Evolutionary conservation across 2,113 vertebrate genomes (phyloP).

Genomic region (Eretmochelys imbricata): DNA sequence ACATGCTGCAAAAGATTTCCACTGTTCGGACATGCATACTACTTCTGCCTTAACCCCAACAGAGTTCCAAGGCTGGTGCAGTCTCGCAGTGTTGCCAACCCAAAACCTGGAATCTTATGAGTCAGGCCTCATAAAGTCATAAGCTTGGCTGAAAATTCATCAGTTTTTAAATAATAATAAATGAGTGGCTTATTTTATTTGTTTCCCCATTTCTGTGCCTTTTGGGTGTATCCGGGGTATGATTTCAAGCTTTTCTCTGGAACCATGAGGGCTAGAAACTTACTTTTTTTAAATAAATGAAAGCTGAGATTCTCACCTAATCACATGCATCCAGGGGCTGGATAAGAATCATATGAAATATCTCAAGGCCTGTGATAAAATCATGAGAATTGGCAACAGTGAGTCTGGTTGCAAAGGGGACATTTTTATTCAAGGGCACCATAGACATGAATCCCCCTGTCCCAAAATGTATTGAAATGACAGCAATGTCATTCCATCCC

Average conservation of each 20-base stretch:
- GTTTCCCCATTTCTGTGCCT: too few relatives aligned
- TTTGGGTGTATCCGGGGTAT: too few relatives aligned
- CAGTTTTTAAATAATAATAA: too few relatives aligned
- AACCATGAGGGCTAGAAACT: too few relatives aligned
- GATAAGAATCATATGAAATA: conserved; percentile 12
- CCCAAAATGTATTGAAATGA: conserved; percentile 37
- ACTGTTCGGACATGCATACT: background rate
- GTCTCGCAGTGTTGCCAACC: too few relatives aligned
- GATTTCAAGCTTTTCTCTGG: too few relatives aligned
- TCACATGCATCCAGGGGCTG: conserved; percentile 56
- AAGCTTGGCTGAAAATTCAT: too few relatives aligned
- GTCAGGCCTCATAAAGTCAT: background rate
- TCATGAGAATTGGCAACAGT: conserved; percentile 56
- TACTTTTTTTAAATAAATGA: too few relatives aligned
- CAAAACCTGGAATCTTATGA: too few relatives aligned
- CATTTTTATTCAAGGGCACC: background rate
- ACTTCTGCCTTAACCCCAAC: background rate
- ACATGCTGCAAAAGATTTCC: background rate
- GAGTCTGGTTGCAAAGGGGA: conserved; percentile 48
- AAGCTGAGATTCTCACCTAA: conserved; percentile 50
- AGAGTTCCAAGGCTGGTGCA: background rate
- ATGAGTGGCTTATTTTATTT: too few relatives aligned
- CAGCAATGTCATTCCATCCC: conserved; percentile 15
- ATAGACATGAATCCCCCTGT: conserved; percentile 3
- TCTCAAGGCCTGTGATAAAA: background rate